Evolutionary conservation across 2,888 invertebrate species (phyloP).

Genomic region (Ametastegia equiseti): DNA sequence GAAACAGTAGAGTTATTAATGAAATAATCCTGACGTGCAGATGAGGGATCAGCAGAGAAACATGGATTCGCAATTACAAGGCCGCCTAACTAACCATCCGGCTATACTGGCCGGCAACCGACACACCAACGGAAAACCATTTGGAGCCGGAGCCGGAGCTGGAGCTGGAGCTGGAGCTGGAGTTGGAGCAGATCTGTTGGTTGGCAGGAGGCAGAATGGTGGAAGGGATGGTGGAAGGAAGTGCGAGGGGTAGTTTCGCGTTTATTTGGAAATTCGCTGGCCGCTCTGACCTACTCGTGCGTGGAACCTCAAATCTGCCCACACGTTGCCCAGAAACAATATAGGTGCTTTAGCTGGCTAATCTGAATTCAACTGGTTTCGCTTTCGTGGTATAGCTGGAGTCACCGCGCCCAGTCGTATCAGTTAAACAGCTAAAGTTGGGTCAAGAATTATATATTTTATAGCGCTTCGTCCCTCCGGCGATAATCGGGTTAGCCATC

Average conservation of each 20-base stretch:
- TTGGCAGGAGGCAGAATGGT: not conserved
- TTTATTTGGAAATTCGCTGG: slow-evolving; percentile 35
- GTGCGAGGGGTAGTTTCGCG: slow-evolving; percentile 25
- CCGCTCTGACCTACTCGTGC: slow-evolving; percentile 33
- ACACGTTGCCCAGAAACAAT: slow-evolving; percentile 33
- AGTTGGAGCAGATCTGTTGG: not conserved
- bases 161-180: not conserved
- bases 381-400: not conserved
- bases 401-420: not conserved
- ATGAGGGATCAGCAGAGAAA: slow-evolving; percentile 46
- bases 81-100: slow-evolving; percentile 36
- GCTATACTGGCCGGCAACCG: slow-evolving; percentile 31
- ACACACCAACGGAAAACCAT: slow-evolving; percentile 29
- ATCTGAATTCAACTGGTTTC: slow-evolving; percentile 38
- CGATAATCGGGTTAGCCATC: not conserved
- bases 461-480: not conserved
- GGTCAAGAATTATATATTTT: slow-evolving; percentile 1
- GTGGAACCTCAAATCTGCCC: slow-evolving; percentile 43
- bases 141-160: too few relatives aligned
- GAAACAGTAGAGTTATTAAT: slow-evolving; percentile 35
- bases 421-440: not conserved
- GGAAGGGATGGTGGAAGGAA: not conserved
- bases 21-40: slow-evolving; percentile 41
- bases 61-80: slow-evolving; percentile 47
- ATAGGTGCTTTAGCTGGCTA: slow-evolving; percentile 39